Evolutionary conservation across 2,888 invertebrate species (phyloP).

Genomic region (Pristionchus exspectatus): DNA sequence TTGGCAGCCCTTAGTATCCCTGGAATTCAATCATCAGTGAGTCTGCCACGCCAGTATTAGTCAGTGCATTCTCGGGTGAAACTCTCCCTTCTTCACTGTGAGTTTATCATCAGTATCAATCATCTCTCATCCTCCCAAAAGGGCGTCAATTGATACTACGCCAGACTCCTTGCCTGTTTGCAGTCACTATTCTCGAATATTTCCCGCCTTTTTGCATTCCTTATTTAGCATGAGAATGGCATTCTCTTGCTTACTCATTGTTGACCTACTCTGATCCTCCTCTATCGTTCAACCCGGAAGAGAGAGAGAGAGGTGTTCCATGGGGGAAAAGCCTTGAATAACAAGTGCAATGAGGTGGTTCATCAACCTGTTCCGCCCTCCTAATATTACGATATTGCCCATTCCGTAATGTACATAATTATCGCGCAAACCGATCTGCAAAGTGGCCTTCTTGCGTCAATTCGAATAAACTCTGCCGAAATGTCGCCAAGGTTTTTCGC

Average conservation of each 20-base stretch:
- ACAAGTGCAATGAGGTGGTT: not conserved
- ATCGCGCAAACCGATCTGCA: constrained; percentile 27
- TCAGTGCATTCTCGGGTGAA: not conserved
- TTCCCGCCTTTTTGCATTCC: not conserved
- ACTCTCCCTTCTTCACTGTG: not conserved
- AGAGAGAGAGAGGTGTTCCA: not conserved
- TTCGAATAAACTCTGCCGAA: not conserved
- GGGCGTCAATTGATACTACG: constrained; percentile 19
- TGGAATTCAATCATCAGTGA: not conserved
- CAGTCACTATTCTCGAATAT: constrained; percentile 8
- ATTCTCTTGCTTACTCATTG: not conserved
- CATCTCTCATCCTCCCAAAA: not conserved
- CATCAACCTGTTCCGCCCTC: not conserved
- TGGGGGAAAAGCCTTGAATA: constrained; percentile 3
- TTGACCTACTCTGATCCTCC: constrained; percentile 1
- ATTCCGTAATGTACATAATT: constrained; percentile 38
- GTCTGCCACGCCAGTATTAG: not conserved
- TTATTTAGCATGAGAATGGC: not conserved
- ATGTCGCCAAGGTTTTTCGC: not conserved
- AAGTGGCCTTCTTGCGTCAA: not conserved
- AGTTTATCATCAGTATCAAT: constrained; percentile 31
- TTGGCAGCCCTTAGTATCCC: not conserved
- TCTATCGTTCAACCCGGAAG: constrained; percentile 1
- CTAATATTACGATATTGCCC: not conserved
- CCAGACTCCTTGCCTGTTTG: not conserved